Conservation (phyloP, 2,888 invertebrate genomes). For the Antitype chi region DNA sequence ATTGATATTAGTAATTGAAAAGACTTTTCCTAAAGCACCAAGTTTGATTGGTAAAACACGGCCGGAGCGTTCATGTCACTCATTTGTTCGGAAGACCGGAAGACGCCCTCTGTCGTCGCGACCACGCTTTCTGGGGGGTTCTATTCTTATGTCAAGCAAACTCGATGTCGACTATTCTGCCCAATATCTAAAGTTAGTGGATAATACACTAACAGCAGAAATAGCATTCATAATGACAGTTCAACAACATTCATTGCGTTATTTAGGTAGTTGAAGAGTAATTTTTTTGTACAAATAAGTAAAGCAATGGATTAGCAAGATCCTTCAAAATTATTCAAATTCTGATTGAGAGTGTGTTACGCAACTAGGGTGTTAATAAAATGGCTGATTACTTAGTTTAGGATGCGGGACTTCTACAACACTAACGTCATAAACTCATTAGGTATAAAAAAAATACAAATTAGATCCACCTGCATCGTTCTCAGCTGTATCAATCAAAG, state of each 20-base stretch:
- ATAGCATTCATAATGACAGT: too few species aligned
- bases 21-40: background rate
- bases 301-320: too few species aligned
- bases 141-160: too few species aligned
- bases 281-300: too few species aligned
- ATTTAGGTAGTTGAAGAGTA: too few species aligned
- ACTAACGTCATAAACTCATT: background rate
- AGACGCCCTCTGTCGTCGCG: background rate
- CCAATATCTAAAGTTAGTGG: too few species aligned
- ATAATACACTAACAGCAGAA: too few species aligned
- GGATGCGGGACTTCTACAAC: background rate
- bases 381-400: background rate
- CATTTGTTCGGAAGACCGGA: background rate
- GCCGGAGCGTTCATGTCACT: background rate
- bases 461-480: background rate
- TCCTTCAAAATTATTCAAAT: too few species aligned
- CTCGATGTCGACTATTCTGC: too few species aligned
- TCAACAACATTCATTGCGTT: too few species aligned
- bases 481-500: background rate
- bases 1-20: constrained; percentile 16
- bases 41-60: background rate
- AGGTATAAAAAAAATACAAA: background rate
- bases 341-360: too few species aligned
- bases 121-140: background rate
- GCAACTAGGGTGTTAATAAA: too few species aligned